Evolutionary conservation across 2,113 vertebrate species (phyloP), one percentile per base, ranked within the genome.

Genomic region (Bufo gargarizans): DNA sequence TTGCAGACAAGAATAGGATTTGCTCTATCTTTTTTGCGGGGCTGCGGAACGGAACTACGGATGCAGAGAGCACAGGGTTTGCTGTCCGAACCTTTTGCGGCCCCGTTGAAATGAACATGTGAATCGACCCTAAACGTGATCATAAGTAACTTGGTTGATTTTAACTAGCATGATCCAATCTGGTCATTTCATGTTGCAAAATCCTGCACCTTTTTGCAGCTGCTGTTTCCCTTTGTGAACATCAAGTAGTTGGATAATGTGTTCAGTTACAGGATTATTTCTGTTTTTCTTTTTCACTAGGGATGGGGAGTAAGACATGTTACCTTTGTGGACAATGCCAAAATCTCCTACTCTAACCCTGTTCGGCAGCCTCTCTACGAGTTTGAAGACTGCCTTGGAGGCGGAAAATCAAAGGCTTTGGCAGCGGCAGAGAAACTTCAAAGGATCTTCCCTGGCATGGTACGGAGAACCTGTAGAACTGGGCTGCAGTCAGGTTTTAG

Each of bases 361-460:
- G 98, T 99, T 22, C 95, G 98, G 6, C 98, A 99, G 92, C 96
- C 97, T 0, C 96, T 99, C 4, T 99, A 98, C 33, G 98, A 99
- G 88, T 99, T 99, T 71, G 97, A 99, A 90, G 98, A 99, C 87
- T 99, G 98, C 91, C 95, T 99, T 0, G 92, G 87, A 0, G 97
- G 98, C 58, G 98, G 98, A 8, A 99, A 97, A 87, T 92, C 95
- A 19, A 99, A 99, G 91, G 98, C 98, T 20, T 89, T 94, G 78
- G 97, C 97, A 43, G 97, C 98, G 56, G 98, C 96, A 4, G 96
- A 98, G 2, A 95, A 96, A 76, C 96, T 99, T 3, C 94, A 93
- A 92, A 99, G 97, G 92, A 99, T 99, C 92, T 99, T 99, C 90
- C 98, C 98, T 1, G 98, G 98, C 90, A 97, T 98, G 96, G 98